phyloP scores from a whole-genome alignment of 2,888 invertebrate species.

The Polymixis lichenea region DNA sequence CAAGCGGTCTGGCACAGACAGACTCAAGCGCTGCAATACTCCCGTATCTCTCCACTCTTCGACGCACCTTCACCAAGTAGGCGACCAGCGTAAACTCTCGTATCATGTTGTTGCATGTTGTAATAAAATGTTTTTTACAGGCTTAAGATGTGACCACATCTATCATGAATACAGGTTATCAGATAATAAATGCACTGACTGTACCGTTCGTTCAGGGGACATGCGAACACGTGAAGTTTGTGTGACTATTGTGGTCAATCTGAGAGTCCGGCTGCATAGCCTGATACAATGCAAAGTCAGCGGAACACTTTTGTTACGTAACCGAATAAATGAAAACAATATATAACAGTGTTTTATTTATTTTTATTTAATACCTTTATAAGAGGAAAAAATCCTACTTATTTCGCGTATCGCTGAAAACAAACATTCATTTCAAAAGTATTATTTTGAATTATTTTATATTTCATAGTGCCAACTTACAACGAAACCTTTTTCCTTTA shows the following conservation, averaged over 20 bases:
- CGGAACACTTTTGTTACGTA: neutral
- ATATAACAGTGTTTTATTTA: conserved; percentile 6
- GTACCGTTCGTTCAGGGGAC: neutral
- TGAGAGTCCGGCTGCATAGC: neutral
- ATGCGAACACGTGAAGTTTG: neutral
- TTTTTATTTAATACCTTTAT: conserved; percentile 12
- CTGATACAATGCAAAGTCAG: neutral
- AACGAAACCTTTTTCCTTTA: neutral
- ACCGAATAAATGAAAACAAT: conserved; percentile 12
- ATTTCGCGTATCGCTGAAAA: neutral
- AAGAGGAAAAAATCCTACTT: neutral
- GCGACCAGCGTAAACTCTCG: too few species aligned
- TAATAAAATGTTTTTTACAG: conserved; percentile 15
- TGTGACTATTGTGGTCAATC: neutral
- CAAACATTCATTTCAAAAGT: neutral
- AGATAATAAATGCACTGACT: conserved; percentile 1
- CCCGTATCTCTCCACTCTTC: too few species aligned
- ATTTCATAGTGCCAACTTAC: neutral
- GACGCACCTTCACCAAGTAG: too few species aligned
- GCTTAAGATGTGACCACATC: neutral
- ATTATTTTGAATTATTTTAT: neutral
- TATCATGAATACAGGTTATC: neutral
- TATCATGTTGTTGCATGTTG: neutral
- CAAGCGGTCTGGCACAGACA: too few species aligned
- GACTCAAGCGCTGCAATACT: too few species aligned